phyloP scores from a whole-genome alignment of 37 sponge, comb jelly and placozoan species.

The Hexactinellida sp. region DNA sequence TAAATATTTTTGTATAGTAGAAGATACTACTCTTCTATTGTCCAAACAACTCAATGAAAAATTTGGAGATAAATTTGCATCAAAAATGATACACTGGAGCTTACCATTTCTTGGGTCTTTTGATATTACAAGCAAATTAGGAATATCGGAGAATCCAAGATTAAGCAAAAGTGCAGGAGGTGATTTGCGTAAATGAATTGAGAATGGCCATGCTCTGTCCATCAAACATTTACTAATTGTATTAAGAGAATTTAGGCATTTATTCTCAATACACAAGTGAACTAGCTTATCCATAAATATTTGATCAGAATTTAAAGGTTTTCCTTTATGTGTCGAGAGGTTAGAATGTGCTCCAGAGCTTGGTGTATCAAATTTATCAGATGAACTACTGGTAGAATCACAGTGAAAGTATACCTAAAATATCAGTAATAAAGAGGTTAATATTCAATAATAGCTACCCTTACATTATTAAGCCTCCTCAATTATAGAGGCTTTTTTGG shows the following conservation, averaged over 20 bases:
- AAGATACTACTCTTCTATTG: background rate
- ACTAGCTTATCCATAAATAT: background rate
- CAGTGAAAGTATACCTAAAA: background rate
- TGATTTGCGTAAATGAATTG: background rate
- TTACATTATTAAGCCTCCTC: too few relatives aligned
- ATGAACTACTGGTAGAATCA: background rate
- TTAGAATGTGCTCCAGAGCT: background rate
- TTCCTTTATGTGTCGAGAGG: background rate
- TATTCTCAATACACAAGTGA: background rate
- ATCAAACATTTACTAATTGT: background rate
- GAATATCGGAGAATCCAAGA: background rate
- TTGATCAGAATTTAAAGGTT: background rate
- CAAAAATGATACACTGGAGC: background rate
- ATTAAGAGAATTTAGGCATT: background rate
- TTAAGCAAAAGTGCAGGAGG: background rate
- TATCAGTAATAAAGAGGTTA: background rate
- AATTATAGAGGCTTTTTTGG: too few relatives aligned
- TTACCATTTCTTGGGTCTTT: constrained; percentile 8
- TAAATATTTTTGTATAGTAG: background rate
- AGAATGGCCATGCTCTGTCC: background rate
- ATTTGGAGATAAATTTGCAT: background rate
- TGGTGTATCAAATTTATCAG: background rate
- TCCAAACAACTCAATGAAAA: background rate
- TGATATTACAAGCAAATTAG: background rate
- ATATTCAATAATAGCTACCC: too few relatives aligned